Conservation (phyloP, 2,888 invertebrate species). For the Dermolepida albohirtum region DNA sequence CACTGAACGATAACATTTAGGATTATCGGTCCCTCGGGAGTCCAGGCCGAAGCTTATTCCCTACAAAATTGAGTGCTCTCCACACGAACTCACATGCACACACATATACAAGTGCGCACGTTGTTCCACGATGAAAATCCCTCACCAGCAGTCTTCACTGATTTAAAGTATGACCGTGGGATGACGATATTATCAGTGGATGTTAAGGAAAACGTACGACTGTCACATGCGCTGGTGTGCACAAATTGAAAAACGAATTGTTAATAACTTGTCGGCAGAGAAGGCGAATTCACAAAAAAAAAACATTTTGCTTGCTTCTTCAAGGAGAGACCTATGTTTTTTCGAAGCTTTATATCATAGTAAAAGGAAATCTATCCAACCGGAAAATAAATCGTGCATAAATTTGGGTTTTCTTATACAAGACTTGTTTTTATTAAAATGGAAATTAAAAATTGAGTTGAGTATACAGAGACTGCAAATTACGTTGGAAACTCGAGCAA, state of each 20-base stretch:
- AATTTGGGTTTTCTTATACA: no score
- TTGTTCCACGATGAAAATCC: background rate
- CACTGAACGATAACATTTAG: constrained; percentile 33
- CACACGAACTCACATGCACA: background rate
- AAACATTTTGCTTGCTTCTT: no score
- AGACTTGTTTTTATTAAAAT: no score
- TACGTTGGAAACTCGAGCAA: no score
- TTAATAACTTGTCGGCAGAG: constrained; percentile 27
- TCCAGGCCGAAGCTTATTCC: constrained; percentile 18
- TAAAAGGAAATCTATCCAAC: no score
- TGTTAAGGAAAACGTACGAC: constrained; percentile 18
- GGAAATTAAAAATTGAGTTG: no score
- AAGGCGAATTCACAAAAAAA: background rate
- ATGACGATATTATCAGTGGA: constrained; percentile 8
- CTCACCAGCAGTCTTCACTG: constrained; percentile 4
- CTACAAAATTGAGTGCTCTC: constrained; percentile 24
- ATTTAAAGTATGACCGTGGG: constrained; percentile 9
- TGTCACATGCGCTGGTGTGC: background rate
- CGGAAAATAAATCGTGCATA: no score
- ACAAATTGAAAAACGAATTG: constrained; percentile 31
- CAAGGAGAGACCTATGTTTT: no score
- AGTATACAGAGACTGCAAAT: no score
- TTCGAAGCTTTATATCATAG: no score
- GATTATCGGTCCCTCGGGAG: constrained; percentile 26
- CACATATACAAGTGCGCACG: background rate